phyloP scores from a whole-genome alignment of 2,888 invertebrate species.

The Brachyptera putata region DNA sequence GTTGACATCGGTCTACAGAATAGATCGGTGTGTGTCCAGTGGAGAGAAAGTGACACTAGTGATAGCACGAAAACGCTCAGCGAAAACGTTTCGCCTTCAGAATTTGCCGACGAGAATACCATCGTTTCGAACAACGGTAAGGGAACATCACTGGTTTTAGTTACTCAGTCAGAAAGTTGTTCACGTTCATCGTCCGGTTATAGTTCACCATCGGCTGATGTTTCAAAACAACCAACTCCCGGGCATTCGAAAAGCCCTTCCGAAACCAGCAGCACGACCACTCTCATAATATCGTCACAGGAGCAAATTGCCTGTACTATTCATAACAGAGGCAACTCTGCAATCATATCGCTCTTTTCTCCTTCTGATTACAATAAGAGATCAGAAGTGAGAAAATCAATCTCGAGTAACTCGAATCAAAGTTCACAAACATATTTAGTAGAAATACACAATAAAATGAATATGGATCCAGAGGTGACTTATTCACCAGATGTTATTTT shows the following conservation, averaged over 20 bases:
- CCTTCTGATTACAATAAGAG: slow-evolving; percentile 26
- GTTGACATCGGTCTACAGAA: slow-evolving; percentile 28
- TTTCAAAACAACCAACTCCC: slow-evolving; percentile 32
- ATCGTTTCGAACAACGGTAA: slow-evolving; percentile 33
- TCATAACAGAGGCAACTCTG: slow-evolving; percentile 46
- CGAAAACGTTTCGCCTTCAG: slow-evolving; percentile 44
- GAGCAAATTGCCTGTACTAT: slow-evolving; percentile 43
- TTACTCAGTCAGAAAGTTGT: slow-evolving; percentile 40
- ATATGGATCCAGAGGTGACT: neutral
- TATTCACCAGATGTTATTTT: too few species aligned
- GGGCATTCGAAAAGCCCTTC: slow-evolving; percentile 33
- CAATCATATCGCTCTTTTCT: slow-evolving; percentile 46
- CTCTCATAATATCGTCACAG: slow-evolving; percentile 38
- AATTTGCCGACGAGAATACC: slow-evolving; percentile 39
- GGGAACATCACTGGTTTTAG: slow-evolving; percentile 40
- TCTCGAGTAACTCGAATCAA: neutral
- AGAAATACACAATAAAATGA: slow-evolving; percentile 5
- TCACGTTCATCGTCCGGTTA: slow-evolving; percentile 51
- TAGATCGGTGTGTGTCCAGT: slow-evolving; percentile 36
- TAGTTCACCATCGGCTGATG: slow-evolving; percentile 46
- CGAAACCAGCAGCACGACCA: slow-evolving; percentile 43
- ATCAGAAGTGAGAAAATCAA: neutral
- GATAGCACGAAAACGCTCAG: slow-evolving; percentile 46
- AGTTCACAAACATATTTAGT: neutral
- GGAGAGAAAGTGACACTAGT: slow-evolving; percentile 43